These are phyloP conservation scores for Anadara kagoshimensis DNA, from an alignment of 1,140 invertebrate genomes.

Conservation along the genomic window DNA sequence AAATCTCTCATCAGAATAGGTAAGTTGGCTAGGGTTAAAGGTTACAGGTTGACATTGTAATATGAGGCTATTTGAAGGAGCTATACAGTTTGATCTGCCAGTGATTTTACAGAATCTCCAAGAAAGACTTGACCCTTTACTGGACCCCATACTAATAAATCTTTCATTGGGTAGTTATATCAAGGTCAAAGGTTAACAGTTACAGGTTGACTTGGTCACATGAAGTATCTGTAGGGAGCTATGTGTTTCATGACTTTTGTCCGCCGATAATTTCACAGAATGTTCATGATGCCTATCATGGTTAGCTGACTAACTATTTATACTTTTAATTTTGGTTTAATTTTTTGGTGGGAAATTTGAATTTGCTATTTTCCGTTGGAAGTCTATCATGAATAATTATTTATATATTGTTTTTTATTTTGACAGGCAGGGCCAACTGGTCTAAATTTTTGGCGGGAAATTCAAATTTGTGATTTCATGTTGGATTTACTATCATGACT, in stretches of 20 bases:
- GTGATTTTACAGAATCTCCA: constrained; percentile 71
- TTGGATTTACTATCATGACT: too few species aligned
- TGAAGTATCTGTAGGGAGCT: neutral
- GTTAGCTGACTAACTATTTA: too few species aligned
- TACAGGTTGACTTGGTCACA: neutral
- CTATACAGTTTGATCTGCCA: neutral
- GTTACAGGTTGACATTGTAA: neutral
- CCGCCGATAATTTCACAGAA: constrained; percentile 63
- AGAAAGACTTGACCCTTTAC: constrained; percentile 72
- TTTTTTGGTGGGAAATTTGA: too few species aligned
- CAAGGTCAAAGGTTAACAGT: neutral
- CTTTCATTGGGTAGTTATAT: constrained; percentile 68
- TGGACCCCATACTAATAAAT: constrained; percentile 72
- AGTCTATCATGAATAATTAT: too few species aligned
- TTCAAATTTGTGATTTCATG: too few species aligned
- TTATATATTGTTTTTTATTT: too few species aligned
- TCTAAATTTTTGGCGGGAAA: too few species aligned
- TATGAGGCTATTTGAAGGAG: neutral
- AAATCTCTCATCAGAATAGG: constrained; percentile 73
- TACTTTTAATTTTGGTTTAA: too few species aligned
- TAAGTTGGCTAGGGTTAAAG: constrained; percentile 29
- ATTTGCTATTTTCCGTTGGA: too few species aligned
- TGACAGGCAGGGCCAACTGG: too few species aligned
- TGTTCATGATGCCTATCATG: too few species aligned
- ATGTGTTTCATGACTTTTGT: neutral